A percentile compares a stretch with the other conserved stretches of the same genome.
These are phyloP conservation scores for Orcinus orca DNA, from an alignment of 2,113 vertebrate species.

Conservation along the genomic window DNA sequence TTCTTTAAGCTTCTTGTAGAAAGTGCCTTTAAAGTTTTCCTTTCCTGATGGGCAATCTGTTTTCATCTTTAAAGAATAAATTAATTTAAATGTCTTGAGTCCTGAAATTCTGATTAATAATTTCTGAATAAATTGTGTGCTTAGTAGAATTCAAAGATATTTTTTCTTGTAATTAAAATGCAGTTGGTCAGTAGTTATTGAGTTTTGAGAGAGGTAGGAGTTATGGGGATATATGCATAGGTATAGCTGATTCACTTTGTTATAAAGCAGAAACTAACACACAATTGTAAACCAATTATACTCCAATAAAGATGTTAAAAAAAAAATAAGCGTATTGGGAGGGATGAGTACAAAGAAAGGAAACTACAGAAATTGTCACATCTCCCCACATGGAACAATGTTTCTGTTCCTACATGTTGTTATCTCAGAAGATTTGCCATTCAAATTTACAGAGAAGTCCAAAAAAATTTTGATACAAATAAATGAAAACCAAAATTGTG, in stretches of 20 bases:
- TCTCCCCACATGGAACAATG: neutral
- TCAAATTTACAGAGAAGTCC: neutral
- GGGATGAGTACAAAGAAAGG: neutral
- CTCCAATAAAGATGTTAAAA: neutral
- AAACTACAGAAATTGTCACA: neutral
- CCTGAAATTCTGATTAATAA: neutral
- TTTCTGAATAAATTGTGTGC: neutral
- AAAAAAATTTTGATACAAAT: neutral
- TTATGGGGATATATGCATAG: no score
- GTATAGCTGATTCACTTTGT: no score
- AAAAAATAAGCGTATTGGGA: neutral
- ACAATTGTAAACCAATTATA: no score
- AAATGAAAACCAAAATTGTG: neutral
- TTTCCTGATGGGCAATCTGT: neutral
- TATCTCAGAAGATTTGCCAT: neutral
- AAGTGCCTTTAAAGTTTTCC: neutral
- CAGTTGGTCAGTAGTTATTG: neutral
- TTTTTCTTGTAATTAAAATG: neutral
- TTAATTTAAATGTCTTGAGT: neutral
- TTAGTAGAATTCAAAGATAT: neutral
- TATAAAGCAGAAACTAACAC: no score
- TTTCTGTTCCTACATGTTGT: neutral
- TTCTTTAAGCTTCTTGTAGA: neutral
- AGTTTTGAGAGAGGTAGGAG: neutral
- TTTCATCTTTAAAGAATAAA: slow-evolving; percentile 26